Percentiles rank a stretch among this genome's conserved stretches.
These are phyloP conservation scores for Merluccius polli DNA, from an alignment of 2,797 vertebrate species.

Conservation along the genomic window DNA sequence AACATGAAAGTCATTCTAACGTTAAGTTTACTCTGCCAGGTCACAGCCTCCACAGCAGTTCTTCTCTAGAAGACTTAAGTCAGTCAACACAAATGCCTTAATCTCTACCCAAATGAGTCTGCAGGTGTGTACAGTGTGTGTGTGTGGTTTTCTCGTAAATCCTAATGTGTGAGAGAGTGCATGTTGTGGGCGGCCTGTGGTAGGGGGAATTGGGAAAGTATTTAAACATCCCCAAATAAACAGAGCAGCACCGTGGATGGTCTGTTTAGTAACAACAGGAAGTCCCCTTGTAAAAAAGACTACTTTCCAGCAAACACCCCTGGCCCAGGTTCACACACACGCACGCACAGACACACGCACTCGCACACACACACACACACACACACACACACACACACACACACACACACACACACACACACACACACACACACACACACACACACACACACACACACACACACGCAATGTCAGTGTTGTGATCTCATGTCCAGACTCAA, in stretches of 20 bases:
- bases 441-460: not conserved
- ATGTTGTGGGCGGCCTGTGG: constrained; percentile 35
- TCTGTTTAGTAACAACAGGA: constrained; percentile 53
- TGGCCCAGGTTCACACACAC: not conserved
- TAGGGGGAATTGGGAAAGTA: constrained; percentile 35
- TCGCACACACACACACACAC: no score
- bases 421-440: not conserved
- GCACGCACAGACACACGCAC: not conserved
- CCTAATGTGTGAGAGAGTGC: constrained; percentile 8
- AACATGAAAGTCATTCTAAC: no score
- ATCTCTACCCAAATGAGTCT: constrained; percentile 49
- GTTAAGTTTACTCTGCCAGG: no score
- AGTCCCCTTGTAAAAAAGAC: constrained; percentile 40
- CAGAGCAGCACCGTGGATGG: constrained; percentile 26
- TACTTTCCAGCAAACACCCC: constrained; percentile 33
- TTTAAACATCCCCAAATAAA: constrained; percentile 51
- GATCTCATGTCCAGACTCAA: not conserved
- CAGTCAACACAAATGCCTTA: constrained; percentile 40
- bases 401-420: constrained; percentile 1
- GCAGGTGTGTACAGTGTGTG: constrained; percentile 18
- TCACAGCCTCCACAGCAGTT: not conserved
- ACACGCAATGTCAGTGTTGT: constrained; percentile 7
- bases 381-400: not conserved
- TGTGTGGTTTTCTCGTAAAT: constrained; percentile 52
- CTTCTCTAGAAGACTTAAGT: constrained; percentile 15